These are phyloP conservation scores for Eulemur rubriventer DNA, from an alignment of 2,797 vertebrate genomes.

Conservation along the genomic window DNA sequence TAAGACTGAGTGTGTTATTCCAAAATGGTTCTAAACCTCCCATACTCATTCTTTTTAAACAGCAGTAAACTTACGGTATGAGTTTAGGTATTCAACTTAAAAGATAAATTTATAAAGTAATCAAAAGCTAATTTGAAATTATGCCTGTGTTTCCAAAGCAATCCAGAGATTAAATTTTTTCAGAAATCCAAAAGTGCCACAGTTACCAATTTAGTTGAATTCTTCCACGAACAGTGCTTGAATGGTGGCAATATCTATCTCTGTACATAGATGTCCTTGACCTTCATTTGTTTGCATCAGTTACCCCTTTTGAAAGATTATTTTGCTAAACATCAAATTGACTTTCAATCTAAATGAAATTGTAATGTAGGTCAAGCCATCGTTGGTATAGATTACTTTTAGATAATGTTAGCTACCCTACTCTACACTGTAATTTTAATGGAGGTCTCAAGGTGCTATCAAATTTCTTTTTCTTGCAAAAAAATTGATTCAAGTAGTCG, in stretches of 20 bases:
- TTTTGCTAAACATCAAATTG: not conserved
- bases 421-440: not conserved
- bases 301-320: not conserved
- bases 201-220: not conserved
- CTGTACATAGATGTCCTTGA: not conserved
- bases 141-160: not conserved
- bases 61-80: not conserved
- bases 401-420: not conserved
- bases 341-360: not conserved
- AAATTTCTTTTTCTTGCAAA: not conserved
- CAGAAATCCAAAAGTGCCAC: not conserved
- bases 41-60: not conserved
- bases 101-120: not conserved
- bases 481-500: not conserved
- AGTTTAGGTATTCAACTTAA: not conserved
- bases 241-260: not conserved
- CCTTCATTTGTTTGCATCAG: not conserved
- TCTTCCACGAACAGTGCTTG: not conserved
- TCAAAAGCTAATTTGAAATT: slow-evolving; percentile 22
- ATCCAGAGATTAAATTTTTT: not conserved
- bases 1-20: not conserved
- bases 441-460: not conserved
- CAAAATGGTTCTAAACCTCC: slow-evolving; percentile 9
- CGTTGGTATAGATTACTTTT: not conserved
- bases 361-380: not conserved